A percentile compares a stretch with the other conserved stretches of the same genome.
Conservation (phyloP, 2,113 vertebrate genomes). For the Aptenodytes patagonicus region DNA sequence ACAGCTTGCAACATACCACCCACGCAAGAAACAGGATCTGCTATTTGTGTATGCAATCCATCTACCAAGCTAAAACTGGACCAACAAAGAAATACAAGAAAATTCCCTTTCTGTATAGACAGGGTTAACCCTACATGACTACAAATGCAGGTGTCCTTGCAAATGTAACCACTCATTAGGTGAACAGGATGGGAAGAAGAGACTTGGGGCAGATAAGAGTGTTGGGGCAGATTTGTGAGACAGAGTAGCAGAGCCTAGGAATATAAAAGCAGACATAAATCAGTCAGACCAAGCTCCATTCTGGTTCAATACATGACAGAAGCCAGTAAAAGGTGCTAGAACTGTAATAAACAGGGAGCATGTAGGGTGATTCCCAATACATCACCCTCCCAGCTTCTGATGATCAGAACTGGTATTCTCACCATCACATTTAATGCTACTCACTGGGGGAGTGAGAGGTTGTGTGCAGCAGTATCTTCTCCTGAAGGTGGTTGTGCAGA, state of each 20-base stretch:
- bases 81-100: not conserved
- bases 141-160: not conserved
- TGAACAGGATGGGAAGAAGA: not conserved
- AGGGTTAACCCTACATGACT: not conserved
- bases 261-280: not conserved
- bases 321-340: not conserved
- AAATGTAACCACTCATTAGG: not conserved
- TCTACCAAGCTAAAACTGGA: not conserved
- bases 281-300: not conserved
- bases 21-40: not conserved
- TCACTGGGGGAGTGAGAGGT: not conserved
- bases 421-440: not conserved
- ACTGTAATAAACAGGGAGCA: not conserved
- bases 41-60: not conserved
- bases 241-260: not conserved
- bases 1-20: not conserved
- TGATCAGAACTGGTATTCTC: not conserved
- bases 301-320: not conserved
- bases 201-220: not conserved
- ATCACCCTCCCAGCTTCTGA: not conserved
- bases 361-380: not conserved
- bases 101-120: not conserved
- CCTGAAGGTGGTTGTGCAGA: not conserved
- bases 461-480: not conserved
- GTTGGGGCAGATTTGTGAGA: not conserved